A percentile compares a stretch with the other conserved stretches of the same genome.
These are phyloP conservation scores for Chymomyza procnemis DNA, from an alignment of 2,888 invertebrate species.

Conservation along the genomic window DNA sequence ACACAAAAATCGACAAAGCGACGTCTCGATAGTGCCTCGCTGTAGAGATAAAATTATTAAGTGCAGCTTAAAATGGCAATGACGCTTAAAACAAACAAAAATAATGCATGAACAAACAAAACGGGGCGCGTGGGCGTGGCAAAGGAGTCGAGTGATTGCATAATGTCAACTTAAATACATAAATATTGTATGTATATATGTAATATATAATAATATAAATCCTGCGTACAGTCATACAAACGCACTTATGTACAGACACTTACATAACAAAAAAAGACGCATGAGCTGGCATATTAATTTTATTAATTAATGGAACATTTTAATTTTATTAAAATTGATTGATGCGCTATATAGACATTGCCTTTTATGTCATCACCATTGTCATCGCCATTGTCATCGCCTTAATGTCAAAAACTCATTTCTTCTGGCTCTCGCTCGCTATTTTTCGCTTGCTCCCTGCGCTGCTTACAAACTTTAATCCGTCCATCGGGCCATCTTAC, in stretches of 20 bases:
- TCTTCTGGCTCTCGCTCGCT: background rate
- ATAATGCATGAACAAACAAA: background rate
- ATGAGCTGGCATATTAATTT: slow-evolving; percentile 61
- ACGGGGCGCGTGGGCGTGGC: background rate
- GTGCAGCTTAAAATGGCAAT: slow-evolving; percentile 10
- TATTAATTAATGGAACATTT: slow-evolving; percentile 60
- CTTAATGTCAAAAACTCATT: too few species aligned
- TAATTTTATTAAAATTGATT: slow-evolving; percentile 69
- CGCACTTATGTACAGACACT: slow-evolving; percentile 1
- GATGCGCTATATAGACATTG: slow-evolving; percentile 33
- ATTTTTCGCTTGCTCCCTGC: background rate
- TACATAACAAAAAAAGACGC: slow-evolving; percentile 26
- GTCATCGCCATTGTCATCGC: background rate
- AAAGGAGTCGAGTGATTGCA: background rate
- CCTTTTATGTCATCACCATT: slow-evolving; percentile 14
- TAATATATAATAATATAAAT: background rate
- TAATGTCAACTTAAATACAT: background rate
- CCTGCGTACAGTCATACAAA: background rate
- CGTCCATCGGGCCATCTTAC: background rate
- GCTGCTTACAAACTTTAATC: background rate
- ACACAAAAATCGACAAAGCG: background rate
- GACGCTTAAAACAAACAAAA: slow-evolving; percentile 30
- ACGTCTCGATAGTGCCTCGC: background rate
- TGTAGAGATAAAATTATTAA: background rate
- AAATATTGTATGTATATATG: background rate